Evolutionary conservation across 2,797 vertebrate species (phyloP), one percentile per base, ranked within the genome.

Genomic region (Chloroceryle inda): DNA sequence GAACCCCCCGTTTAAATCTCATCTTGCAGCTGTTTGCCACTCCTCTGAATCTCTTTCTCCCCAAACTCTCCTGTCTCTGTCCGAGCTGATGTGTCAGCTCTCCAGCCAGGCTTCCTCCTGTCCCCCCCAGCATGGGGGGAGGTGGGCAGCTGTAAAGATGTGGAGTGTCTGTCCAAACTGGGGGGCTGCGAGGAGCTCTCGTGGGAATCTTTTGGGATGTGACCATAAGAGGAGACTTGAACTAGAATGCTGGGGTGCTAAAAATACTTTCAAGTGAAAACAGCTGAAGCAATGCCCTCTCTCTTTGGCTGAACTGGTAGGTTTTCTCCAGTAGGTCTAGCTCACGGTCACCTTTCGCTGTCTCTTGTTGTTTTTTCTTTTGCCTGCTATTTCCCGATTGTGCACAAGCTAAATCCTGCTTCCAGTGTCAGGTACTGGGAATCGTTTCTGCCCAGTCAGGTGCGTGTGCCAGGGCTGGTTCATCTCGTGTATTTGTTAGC

Each of bases 41-140:
- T 80, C 27, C 20, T 8, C n/a, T 2, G 0, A 5, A 21, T 37
- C 24, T 26, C 2, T 45, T 24, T 78, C 15, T 47, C 58, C 47
- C 20, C 2, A 35, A 5, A 40, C 35, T 71, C 44, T 55, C 10
- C 23, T 33, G 4, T 42, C 26, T 74, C 45, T 40, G 37, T 38
- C 42, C 31, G 8, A n/a, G 58, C 13, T 0, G 3, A 11, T 8
- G 5, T 4, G 17, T n/a, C 61, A 24, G 38, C 66, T 72, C 27
- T 69, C 77, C 58, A 22, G 42, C 42, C 23, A 6, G 33, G 26
- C 29, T 68, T 73, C 44, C 16, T 38, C 26, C 44, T 47, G 22
- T 26, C 15, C n/a, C 11, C 8, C 3, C 1, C 4, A 5, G 16
- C 1, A 5, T 4, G 13, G 33, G n/a, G 31, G 16, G 10, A 7